Base-by-base conservation (phyloP, 2,113 vertebrate species). In the Microcebus ravelobensis region DNA sequence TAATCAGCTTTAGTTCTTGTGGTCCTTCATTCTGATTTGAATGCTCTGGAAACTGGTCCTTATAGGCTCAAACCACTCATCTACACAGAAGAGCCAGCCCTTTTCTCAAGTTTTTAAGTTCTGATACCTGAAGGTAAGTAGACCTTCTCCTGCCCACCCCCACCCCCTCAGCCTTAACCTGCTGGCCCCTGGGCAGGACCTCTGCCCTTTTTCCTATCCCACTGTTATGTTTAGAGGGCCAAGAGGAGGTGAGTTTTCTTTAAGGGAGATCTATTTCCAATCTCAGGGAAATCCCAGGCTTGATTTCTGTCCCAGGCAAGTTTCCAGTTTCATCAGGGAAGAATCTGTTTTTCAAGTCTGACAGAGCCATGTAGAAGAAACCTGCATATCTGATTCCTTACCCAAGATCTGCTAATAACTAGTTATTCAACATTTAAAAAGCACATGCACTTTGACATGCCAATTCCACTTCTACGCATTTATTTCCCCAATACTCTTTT, bases 241-340 rank as follows among this genome's bases (percentile, higher is more conserved):
- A 27, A 21, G 5, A 20, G 6, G n/a, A 86, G 3, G 13, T 36
- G 2, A 39, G 5, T 68, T 91, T 80, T 25, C 34, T 31, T 48
- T 20, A 57, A 77, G 6, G 61, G 29, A 23, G 27, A 57, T 70
- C 27, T 79, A 81, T 97, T 59, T 39, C 55, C 23, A 73, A 73
- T 18, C 29, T 61, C 25, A 63, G 8, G 31, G 21, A 91, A 90
- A 82, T 36, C 7, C 3, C 31, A 63, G n/a, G 18, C n/a, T 92
- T 50, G 5, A 70, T 52, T 95, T 90, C 50, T 65, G 4, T 86
- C 21, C 39, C 11, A 86, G 6, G 9, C 8, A 70, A 68, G 36
- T 63, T 79, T n/a, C 42, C 27, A 52, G 31, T 82, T 87, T 96
- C 80, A 15, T 48, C 20, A 84, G 65, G 39, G 52, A 94, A 45